Percentiles rank a stretch among this genome's conserved stretches.
These are phyloP conservation scores for Calliphora vicina DNA, from an alignment of 1,140 invertebrate species.

Conservation along the genomic window DNA sequence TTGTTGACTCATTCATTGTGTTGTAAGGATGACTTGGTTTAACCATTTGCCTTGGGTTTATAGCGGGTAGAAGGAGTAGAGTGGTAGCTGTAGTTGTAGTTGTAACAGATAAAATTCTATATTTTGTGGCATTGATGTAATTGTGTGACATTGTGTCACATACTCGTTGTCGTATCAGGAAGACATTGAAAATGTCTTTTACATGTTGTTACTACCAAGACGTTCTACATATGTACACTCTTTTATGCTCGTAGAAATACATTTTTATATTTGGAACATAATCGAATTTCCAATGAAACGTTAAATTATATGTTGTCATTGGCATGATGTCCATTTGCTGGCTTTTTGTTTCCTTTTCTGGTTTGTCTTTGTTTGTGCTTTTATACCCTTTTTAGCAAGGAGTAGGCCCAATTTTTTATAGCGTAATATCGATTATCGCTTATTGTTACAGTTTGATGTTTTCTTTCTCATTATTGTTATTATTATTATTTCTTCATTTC, in stretches of 20 bases:
- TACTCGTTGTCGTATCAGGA: not conserved
- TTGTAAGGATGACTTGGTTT: not conserved
- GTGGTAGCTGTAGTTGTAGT: too few relatives aligned
- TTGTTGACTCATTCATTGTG: not conserved
- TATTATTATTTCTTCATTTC: not conserved
- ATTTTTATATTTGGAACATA: not conserved
- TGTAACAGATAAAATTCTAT: not conserved
- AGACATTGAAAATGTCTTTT: conserved; percentile 3
- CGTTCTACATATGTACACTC: too few relatives aligned
- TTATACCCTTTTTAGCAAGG: not conserved
- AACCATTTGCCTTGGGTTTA: too few relatives aligned
- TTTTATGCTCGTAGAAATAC: not conserved
- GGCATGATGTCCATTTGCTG: not conserved
- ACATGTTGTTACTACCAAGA: not conserved
- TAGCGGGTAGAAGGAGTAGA: too few relatives aligned
- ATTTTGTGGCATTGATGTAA: not conserved
- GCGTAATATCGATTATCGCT: conserved; percentile 6
- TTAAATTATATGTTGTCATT: conserved; percentile 2
- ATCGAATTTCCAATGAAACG: conserved; percentile 16
- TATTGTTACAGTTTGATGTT: not conserved
- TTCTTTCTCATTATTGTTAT: not conserved
- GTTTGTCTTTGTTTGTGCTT: not conserved
- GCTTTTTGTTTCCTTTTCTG: not conserved
- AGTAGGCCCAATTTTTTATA: not conserved
- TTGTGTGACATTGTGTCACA: conserved; percentile 4